Percentiles rank a stretch among this genome's conserved stretches.
Evolutionary conservation across 1,140 invertebrate species (phyloP).

Genomic region (Brachionus rotundiformis): DNA sequence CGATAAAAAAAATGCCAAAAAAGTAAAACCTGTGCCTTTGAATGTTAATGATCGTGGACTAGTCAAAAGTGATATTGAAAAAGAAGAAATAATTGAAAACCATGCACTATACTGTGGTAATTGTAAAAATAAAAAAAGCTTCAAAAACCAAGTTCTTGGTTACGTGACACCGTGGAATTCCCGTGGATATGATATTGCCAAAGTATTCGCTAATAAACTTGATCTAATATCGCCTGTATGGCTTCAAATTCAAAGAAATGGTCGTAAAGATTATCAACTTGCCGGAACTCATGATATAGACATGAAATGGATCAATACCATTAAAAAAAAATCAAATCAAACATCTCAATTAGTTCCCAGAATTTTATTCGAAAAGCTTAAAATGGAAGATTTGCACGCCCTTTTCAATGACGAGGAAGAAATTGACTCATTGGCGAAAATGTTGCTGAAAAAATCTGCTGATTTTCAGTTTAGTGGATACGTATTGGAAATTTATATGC

Average conservation of each 20-base stretch:
- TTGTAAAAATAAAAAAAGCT: neutral
- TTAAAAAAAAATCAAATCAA: conserved; percentile 35
- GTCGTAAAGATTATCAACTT: conserved; percentile 66
- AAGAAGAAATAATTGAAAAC: neutral
- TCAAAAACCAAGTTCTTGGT: conserved; percentile 35
- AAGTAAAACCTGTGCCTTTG: neutral
- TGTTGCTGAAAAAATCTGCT: neutral
- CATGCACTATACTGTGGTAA: conserved; percentile 5
- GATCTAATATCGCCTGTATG: conserved; percentile 88
- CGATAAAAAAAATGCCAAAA: conserved; percentile 41
- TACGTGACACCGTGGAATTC: conserved; percentile 74
- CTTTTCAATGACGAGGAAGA: conserved; percentile 54
- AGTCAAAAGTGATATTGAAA: neutral
- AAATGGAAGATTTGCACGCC: conserved; percentile 59
- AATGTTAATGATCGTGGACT: conserved; percentile 1
- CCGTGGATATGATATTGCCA: conserved; percentile 88
- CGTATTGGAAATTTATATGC: conserved; percentile 83
- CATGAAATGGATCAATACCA: conserved; percentile 70
- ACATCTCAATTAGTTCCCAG: conserved; percentile 62
- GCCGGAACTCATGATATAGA: conserved; percentile 70
- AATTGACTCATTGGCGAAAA: conserved; percentile 58
- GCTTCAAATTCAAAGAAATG: conserved; percentile 75
- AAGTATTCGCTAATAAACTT: conserved; percentile 84
- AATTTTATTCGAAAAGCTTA: conserved; percentile 64
- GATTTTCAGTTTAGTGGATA: conserved; percentile 74